A percentile compares a stretch with the other conserved stretches of the same genome.
These are phyloP conservation scores for Drosophila austrosaltans DNA, from an alignment of 2,888 invertebrate species.

Conservation along the genomic window DNA sequence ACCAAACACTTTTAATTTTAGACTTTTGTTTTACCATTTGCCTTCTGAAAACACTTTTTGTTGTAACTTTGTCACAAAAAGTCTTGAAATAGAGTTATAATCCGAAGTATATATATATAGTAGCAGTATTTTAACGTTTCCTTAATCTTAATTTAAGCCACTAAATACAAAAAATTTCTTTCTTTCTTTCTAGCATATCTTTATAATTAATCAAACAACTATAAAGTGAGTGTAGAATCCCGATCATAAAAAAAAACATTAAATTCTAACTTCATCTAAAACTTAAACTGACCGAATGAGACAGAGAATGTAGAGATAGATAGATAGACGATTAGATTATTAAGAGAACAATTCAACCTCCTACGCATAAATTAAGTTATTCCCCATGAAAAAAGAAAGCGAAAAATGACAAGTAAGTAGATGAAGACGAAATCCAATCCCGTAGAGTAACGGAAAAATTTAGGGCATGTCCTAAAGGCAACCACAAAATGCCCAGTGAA, in stretches of 20 bases:
- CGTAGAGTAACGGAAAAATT: conserved; percentile 7
- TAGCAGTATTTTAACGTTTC: too few relatives aligned
- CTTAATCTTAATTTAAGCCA: too few relatives aligned
- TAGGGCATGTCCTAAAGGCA: conserved; percentile 5
- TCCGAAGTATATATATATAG: too few relatives aligned
- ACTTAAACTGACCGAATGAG: not conserved
- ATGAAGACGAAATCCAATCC: conserved; percentile 7
- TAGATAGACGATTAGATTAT: conserved; percentile 7
- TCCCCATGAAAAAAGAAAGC: not conserved
- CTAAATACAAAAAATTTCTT: not conserved
- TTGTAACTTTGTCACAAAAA: too few relatives aligned
- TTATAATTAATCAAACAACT: conserved; percentile 3
- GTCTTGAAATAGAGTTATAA: too few relatives aligned
- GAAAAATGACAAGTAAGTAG: conserved; percentile 3
- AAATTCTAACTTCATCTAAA: not conserved
- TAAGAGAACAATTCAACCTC: conserved; percentile 2
- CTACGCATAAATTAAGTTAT: conserved; percentile 11
- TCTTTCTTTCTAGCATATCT: not conserved
- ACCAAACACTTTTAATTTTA: too few relatives aligned
- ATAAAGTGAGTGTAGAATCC: not conserved
- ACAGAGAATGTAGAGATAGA: not conserved
- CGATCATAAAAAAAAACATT: not conserved
- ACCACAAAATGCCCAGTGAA: conserved; percentile 16
- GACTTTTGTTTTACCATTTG: too few relatives aligned
- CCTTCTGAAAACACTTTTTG: too few relatives aligned